Evolutionary conservation across 2,888 invertebrate genomes (phyloP).

Genomic region (Linyphia triangularis): DNA sequence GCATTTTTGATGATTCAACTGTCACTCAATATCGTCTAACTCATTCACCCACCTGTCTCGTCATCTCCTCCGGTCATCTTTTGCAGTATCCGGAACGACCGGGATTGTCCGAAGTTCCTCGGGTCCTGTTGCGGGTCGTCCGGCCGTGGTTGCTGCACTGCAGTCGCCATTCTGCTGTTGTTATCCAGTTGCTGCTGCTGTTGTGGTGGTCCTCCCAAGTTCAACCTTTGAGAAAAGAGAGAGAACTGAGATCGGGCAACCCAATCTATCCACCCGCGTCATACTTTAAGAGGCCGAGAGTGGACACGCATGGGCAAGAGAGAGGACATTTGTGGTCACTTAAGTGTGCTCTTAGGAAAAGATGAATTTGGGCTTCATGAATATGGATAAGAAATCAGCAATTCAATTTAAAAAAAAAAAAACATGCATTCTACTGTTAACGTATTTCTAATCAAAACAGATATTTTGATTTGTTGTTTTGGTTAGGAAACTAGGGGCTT

Average conservation of each 20-base stretch:
- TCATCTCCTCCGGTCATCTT: conserved; percentile 84
- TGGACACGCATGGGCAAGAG: neutral
- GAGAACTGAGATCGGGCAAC: conserved; percentile 13
- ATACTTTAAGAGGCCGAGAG: conserved; percentile 50
- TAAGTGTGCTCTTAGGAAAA: too few species aligned
- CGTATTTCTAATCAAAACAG: too few species aligned
- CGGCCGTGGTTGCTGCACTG: conserved; percentile 50
- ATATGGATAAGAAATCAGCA: too few species aligned
- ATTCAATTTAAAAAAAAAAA: too few species aligned
- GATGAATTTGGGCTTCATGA: too few species aligned
- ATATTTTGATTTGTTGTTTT: too few species aligned
- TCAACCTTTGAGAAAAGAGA: conserved; percentile 47
- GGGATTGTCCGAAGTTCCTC: conserved; percentile 83
- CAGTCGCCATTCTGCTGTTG: conserved; percentile 50
- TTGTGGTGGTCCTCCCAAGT: conserved; percentile 59
- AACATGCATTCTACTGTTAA: too few species aligned
- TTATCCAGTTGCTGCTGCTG: conserved; percentile 28
- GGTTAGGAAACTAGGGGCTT: too few species aligned
- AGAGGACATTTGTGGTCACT: conserved; percentile 39
- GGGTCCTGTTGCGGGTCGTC: conserved; percentile 46
- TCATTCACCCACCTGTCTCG: conserved; percentile 57
- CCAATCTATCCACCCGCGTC: conserved; percentile 29
- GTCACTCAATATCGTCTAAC: too few species aligned
- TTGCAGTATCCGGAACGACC: conserved; percentile 89
- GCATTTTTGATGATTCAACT: too few species aligned